These are phyloP conservation scores for Neotragus pygmaeus DNA, from an alignment of 2,113 vertebrate genomes.

Conservation along the genomic window DNA sequence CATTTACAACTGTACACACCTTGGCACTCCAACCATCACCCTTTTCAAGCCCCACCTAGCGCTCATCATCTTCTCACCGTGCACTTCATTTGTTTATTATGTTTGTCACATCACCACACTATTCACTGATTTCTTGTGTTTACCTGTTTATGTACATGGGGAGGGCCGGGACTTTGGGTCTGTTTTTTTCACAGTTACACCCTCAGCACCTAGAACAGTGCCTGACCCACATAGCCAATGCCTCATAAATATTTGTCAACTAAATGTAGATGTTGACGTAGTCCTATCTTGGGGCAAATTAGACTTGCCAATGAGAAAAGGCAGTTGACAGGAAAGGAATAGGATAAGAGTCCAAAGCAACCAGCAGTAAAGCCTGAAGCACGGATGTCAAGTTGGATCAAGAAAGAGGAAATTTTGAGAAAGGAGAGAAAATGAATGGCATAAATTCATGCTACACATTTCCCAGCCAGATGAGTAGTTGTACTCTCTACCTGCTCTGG, in stretches of 20 bases:
- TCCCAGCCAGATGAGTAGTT: not conserved
- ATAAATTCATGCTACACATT: not conserved
- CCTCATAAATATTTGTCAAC: not conserved
- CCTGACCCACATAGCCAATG: not conserved
- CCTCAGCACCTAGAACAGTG: not conserved
- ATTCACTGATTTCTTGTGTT: not conserved
- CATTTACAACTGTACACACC: not conserved
- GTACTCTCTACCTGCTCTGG: not conserved
- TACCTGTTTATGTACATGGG: not conserved
- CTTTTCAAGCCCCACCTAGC: not conserved
- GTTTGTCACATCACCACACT: not conserved
- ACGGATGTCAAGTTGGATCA: not conserved
- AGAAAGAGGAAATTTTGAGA: not conserved
- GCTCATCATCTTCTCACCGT: not conserved
- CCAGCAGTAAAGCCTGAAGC: not conserved
- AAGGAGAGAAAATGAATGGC: not conserved
- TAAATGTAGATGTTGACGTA: not conserved
- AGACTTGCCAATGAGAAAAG: not conserved
- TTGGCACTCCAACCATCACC: not conserved
- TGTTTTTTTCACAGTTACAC: not conserved
- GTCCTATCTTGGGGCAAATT: not conserved
- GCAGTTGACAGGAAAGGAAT: not conserved
- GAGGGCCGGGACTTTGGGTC: not conserved
- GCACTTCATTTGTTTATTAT: not conserved
- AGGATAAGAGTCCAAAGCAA: not conserved